Percentiles rank a stretch among this genome's conserved stretches.
Evolutionary conservation across 2,797 vertebrate species (phyloP).

Genomic region (Rhincodon typus): DNA sequence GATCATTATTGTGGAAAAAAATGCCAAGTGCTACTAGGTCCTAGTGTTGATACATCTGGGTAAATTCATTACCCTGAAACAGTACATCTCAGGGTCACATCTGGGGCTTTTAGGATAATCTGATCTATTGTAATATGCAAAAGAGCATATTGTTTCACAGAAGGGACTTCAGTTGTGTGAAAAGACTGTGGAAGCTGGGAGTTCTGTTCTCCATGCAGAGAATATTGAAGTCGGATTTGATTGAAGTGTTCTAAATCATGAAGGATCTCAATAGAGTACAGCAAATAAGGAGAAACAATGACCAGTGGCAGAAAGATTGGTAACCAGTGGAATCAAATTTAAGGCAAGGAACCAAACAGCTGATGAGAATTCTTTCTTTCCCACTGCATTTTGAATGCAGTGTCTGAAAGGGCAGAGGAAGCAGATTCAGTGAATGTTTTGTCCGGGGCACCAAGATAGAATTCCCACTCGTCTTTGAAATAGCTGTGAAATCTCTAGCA

Average conservation of each 20-base stretch:
- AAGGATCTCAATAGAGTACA: not conserved
- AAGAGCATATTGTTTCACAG: not conserved
- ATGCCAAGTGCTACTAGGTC: not conserved
- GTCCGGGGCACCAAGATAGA: not conserved
- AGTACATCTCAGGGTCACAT: not conserved
- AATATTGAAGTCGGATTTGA: not conserved
- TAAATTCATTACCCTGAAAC: not conserved
- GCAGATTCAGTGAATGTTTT: not conserved
- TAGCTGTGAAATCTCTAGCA: not conserved
- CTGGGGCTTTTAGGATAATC: not conserved
- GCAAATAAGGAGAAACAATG: not conserved
- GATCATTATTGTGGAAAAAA: not conserved
- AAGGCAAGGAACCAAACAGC: not conserved
- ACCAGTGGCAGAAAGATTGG: not conserved
- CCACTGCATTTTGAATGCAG: not conserved
- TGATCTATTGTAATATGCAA: not conserved
- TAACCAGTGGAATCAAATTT: not conserved
- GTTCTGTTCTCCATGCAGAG: not conserved
- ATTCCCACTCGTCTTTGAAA: not conserved
- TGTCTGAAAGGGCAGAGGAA: not conserved
- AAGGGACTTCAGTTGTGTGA: not conserved
- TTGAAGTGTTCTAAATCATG: not conserved
- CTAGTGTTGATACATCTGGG: not conserved
- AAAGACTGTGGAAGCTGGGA: not conserved
- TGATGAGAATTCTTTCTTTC: not conserved